A percentile compares a stretch with the other conserved stretches of the same genome.
These are phyloP conservation scores for Dimorphilus gyrociliatus DNA, from an alignment of 2,888 invertebrate genomes.

Conservation along the genomic window DNA sequence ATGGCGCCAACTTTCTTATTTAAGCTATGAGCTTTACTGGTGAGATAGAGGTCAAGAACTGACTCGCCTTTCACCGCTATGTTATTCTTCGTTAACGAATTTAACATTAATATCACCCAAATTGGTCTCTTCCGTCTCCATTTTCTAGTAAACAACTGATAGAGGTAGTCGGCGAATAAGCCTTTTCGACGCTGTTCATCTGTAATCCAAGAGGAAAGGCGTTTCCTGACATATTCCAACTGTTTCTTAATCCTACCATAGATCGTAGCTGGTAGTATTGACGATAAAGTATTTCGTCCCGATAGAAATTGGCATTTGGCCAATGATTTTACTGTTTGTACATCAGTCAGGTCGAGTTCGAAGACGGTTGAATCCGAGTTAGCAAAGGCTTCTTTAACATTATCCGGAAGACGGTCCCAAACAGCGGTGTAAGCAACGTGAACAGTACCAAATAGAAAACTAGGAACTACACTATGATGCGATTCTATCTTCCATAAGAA, in stretches of 20 bases:
- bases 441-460: conserved; percentile 45
- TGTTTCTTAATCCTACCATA: conserved; percentile 39
- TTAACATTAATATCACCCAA: conserved; percentile 44
- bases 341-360: conserved; percentile 43
- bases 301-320: conserved; percentile 41
- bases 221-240: conserved; percentile 36
- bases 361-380: conserved; percentile 41
- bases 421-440: conserved; percentile 45
- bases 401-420: conserved; percentile 42
- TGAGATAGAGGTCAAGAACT: conserved; percentile 43
- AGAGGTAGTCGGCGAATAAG: conserved; percentile 40
- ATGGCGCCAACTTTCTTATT: conserved; percentile 41
- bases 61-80: conserved; percentile 39
- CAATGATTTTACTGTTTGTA: conserved; percentile 38
- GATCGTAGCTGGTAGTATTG: conserved; percentile 37
- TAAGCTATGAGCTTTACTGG: conserved; percentile 39
- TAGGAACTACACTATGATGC: conserved; percentile 22
- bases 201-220: conserved; percentile 39
- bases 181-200: conserved; percentile 33
- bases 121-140: conserved; percentile 44
- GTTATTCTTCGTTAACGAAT: conserved; percentile 41
- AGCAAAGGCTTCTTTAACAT: conserved; percentile 41
- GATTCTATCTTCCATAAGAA: conserved; percentile 38
- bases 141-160: conserved; percentile 40
- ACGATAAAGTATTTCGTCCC: conserved; percentile 26